Evolutionary conservation across 2,113 vertebrate genomes (phyloP).

Genomic region (Peromyscus maniculatus): DNA sequence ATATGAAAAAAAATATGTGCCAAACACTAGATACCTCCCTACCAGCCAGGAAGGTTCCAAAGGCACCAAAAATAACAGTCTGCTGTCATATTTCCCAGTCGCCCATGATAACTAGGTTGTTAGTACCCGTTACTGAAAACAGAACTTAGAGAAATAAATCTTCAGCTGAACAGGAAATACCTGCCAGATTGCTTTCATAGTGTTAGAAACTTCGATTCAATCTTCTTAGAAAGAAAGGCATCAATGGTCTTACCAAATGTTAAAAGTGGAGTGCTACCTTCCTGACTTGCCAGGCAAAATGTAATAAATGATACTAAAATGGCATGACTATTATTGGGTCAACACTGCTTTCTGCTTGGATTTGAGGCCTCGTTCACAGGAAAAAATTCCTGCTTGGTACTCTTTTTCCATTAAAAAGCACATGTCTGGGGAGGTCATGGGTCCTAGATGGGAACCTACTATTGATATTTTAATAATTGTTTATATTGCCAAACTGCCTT

Average conservation of each 20-base stretch:
- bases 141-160: neutral
- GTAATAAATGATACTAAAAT: neutral
- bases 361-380: neutral
- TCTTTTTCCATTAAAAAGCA: neutral
- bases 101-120: neutral
- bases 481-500: neutral
- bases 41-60: neutral
- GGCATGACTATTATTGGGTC: neutral
- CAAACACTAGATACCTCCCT: neutral
- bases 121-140: neutral
- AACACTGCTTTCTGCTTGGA: neutral
- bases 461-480: neutral
- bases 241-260: neutral
- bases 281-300: neutral
- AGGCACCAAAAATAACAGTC: neutral
- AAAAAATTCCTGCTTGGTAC: neutral
- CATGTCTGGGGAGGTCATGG: neutral
- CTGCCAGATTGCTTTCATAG: neutral
- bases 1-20: neutral
- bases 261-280: neutral
- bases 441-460: neutral
- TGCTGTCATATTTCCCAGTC: neutral
- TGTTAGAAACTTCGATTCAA: neutral
- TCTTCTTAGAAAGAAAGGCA: neutral
- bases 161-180: neutral